Evolutionary conservation across 2,113 vertebrate species (phyloP).

Genomic region (Ptychochromis oligacanthus): DNA sequence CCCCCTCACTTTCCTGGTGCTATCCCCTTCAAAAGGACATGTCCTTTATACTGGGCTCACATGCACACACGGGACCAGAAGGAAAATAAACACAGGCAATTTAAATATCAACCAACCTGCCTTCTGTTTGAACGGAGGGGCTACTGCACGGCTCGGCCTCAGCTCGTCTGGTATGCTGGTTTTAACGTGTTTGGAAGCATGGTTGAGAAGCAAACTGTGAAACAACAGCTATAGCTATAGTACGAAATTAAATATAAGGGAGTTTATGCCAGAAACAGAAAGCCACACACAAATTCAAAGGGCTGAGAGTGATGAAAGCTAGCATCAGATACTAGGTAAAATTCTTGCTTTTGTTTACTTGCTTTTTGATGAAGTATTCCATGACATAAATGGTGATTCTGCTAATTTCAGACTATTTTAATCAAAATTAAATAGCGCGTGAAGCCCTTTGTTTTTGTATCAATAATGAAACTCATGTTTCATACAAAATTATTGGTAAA

Average conservation of each 20-base stretch:
- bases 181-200: neutral
- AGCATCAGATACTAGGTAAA: neutral
- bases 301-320: neutral
- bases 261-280: neutral
- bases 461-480: neutral
- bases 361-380: neutral
- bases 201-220: neutral
- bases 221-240: neutral
- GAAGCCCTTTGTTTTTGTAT: neutral
- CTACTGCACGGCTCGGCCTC: slow-evolving; percentile 32
- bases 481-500: neutral
- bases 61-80: slow-evolving; percentile 72
- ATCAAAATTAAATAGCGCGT: neutral
- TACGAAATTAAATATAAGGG: neutral
- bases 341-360: neutral
- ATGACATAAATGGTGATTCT: neutral
- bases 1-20: slow-evolving; percentile 74
- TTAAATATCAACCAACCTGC: slow-evolving; percentile 76
- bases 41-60: slow-evolving; percentile 76
- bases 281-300: neutral
- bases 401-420: neutral
- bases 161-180: neutral
- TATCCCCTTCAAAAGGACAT: slow-evolving; percentile 76
- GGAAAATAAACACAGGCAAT: slow-evolving; percentile 78
- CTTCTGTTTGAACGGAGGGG: slow-evolving; percentile 68